Base-by-base conservation (phyloP, 2,113 vertebrate genomes). In the Megaceryle torquata region DNA sequence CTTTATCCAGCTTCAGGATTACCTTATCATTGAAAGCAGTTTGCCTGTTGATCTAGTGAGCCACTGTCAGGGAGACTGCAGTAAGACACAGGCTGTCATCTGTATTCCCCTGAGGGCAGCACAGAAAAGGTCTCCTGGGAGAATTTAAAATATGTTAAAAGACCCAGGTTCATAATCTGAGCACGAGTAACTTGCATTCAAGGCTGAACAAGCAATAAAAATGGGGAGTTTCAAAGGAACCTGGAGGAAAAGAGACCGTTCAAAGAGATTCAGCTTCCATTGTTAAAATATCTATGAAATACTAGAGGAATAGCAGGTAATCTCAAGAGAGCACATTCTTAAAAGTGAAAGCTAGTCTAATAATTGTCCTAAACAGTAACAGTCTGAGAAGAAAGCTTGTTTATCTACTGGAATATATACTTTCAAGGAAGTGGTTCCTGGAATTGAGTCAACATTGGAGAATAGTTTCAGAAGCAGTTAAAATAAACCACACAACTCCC, bases 241-340 rank as follows among this genome's bases (percentile, higher is more conserved):
- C 10, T 74, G 21, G 3, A 0, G 1, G 21, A 14, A 60, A 87
- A 93, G 28, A 70, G 6, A 22, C 31, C 0, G 0, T 79, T 81
- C 60, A 92, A 89, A 83, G 50, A 63, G 37, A 15, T 29, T 80
- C 9, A 63, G 2, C 16, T 82, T 76, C 29, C 48, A 46, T 53
- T 69, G 63, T 84, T 88, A 88, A 89, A 88, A 39, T 43, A 51
- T 4, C 15, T 72, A 29, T 50, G 13, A 12, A 39, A 61, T 89
- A 69, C 65, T 79, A 85, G 25, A 61, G 35, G 43, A 91, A 70
- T 14, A 79, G 9, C 5, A 82, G 18, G 39, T 53, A 89, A 85
- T 53, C 18, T 68, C 53, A 75, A 60, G 53, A 82, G 85, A 88
- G 4, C 6, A 39, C 5, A 33, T 22, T 6, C 13, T 79, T 88